Percentiles rank a stretch among this genome's conserved stretches.
phyloP scores from a whole-genome alignment of 92 coral and sea anemone genomes.

The Micromussa lordhowensis region DNA sequence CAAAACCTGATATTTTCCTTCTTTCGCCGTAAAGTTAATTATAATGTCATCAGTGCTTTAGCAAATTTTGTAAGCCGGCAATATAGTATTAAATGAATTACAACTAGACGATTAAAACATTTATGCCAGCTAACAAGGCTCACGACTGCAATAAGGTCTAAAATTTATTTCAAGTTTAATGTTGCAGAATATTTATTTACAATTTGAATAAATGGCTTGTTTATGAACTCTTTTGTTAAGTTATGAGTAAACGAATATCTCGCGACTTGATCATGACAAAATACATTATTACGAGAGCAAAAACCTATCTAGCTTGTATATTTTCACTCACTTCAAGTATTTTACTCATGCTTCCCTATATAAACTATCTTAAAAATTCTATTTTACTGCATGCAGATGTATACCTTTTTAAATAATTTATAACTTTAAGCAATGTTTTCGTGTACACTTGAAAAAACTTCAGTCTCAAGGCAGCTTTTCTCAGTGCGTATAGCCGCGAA shows the following conservation, averaged over 20 bases:
- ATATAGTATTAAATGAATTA: neutral
- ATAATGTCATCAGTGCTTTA: neutral
- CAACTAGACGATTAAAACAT: neutral
- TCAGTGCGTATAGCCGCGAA: conserved; percentile 23
- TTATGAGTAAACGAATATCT: neutral
- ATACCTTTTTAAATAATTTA: conserved; percentile 9
- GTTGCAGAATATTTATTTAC: neutral
- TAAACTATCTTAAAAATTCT: neutral
- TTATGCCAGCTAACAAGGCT: neutral
- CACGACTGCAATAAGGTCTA: neutral
- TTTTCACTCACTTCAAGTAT: neutral
- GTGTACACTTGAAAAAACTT: neutral
- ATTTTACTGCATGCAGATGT: neutral
- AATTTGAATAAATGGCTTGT: neutral
- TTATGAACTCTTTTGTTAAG: neutral
- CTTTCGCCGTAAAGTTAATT: neutral
- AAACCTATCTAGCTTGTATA: neutral
- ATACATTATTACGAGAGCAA: neutral
- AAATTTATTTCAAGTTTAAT: neutral
- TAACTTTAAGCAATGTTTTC: neutral
- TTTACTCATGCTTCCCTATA: neutral
- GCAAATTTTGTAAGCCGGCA: neutral
- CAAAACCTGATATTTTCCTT: neutral
- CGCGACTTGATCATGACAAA: neutral
- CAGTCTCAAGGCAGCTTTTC: neutral